These are phyloP conservation scores for Gila orcuttii DNA, from an alignment of 2,113 vertebrate species.

Conservation along the genomic window DNA sequence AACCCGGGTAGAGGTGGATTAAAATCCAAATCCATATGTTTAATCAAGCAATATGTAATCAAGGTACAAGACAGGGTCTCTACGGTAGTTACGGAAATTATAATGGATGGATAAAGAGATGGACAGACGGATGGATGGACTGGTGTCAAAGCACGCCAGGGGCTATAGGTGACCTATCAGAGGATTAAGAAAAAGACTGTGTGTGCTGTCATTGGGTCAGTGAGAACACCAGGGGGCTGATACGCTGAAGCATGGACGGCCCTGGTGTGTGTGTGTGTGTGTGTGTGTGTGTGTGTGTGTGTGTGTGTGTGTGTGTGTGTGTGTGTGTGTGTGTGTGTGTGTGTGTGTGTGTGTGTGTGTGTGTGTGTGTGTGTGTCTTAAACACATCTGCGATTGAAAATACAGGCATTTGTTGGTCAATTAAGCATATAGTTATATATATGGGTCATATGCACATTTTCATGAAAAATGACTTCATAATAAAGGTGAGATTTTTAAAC, in stretches of 20 bases:
- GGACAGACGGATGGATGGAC: constrained; percentile 8
- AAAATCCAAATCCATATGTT: background rate
- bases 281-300: no score
- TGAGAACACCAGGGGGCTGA: constrained; percentile 52
- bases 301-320: constrained; percentile 21
- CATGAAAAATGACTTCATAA: background rate
- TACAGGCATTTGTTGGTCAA: background rate
- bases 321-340: no score
- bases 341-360: background rate
- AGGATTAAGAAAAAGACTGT: constrained; percentile 41
- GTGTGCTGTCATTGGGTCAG: constrained; percentile 38
- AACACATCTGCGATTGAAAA: background rate
- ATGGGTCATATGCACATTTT: background rate
- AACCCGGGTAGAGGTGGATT: background rate
- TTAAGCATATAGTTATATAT: background rate
- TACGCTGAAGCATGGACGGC: constrained; percentile 44
- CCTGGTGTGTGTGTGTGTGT: background rate
- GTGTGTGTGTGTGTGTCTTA: constrained; percentile 22
- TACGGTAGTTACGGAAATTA: constrained; percentile 1
- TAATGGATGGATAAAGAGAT: background rate
- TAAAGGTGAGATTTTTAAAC: background rate
- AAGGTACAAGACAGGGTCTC: background rate
- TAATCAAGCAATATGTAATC: background rate
- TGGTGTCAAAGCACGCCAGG: constrained; percentile 19
- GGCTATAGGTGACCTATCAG: constrained; percentile 42